Base-by-base conservation (phyloP, 2,888 invertebrate species). In the Cephonodes hylas region DNA sequence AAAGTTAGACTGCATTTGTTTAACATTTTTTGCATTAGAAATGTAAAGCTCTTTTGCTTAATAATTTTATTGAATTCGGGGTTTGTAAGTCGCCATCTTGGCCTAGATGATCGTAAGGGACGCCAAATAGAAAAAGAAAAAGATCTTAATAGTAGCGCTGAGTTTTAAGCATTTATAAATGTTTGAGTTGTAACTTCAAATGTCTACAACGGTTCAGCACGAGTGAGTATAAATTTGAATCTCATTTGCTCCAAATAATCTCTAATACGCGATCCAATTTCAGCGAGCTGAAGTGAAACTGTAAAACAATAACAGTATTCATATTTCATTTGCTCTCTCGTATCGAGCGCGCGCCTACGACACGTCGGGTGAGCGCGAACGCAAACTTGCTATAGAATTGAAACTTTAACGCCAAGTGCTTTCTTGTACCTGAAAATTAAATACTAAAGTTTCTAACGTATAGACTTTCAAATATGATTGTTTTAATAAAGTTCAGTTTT, bases 241-340 rank as follows among this genome's bases (percentile, higher is more conserved):
- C n/a, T 38, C 8, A 38, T 10, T 38, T 23, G 15, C 8, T 34
- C 22, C n/a, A 31, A 44, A 31, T 15, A 23, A 38, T 60, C 23
- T 27, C 34, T 38, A 58, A 27, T 34, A 15, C n/a, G 18, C 65
- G 67, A 61, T 27, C 72, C 78, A 76, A 80, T 82, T 79, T 75
- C 74, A 74, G 72, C 65, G 72, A 76, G 63, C 64, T 68, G 45
- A 68, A 72, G 75, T 68, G 64, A 73, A 84, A 84, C 70, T 64
- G 71, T 66, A 72, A 79, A 84, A 83, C 84, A 84, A 85, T 84
- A 84, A 80, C 77, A 69, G 75, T 66, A 71, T 67, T 74, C 76
- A 78, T 85, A 84, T 80, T 81, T 84, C 81, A 84, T 77, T 75
- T 70, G 66, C 76, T 75, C 74, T 76, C 72, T 75, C 76, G 73